Evolutionary conservation across 2,888 invertebrate genomes (phyloP), one percentile per base, ranked within the genome.

Genomic region (Agrotis clavis): DNA sequence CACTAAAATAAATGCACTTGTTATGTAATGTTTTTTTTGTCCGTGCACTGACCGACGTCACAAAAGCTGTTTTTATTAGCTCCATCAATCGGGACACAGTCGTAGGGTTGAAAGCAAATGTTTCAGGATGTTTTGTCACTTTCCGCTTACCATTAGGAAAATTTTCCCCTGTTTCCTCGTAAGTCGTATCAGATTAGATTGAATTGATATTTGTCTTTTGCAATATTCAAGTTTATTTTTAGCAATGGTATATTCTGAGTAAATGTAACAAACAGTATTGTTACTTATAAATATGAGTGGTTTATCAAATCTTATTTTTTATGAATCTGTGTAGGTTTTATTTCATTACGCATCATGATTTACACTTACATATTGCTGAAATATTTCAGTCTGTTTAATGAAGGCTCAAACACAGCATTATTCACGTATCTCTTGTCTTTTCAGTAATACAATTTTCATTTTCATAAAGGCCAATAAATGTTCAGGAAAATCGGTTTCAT

Each of bases 1-100:
- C 60, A 79, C 79, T 60, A 68, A 81, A 81, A 83, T 82, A 84
- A 76, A 86, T 85, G 81, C 82, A 85, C 60, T 77, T 60, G 67
- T 71, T 61, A 59, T 77, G 71, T 79, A 65, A 77, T 60, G 57
- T 71, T 50, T 14, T 69, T 65, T 72, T 72, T 63, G 48, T 62
- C 41, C 67, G 71, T 68, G 72, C 62, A 64, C 9, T 67, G 35
- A 78, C 64, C 56, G 57, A 13, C 61, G 60, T 61, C 65, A 63
- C 59, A 67, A 47, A 48, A 53, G 59, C 45, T 25, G 48, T 61
- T 69, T 69, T 77, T 67, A 66, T 71, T 73, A 71, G 69, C 25
- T 66, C 30, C 48, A 19, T 51, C 54, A 60, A 41, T 48, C 18
- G 48, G 16, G 14, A 16, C n/a, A 47, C 16, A 50, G 47, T 54